These are phyloP conservation scores for Drosophila nigromelanica DNA, from an alignment of 1,140 invertebrate species.

Conservation along the genomic window DNA sequence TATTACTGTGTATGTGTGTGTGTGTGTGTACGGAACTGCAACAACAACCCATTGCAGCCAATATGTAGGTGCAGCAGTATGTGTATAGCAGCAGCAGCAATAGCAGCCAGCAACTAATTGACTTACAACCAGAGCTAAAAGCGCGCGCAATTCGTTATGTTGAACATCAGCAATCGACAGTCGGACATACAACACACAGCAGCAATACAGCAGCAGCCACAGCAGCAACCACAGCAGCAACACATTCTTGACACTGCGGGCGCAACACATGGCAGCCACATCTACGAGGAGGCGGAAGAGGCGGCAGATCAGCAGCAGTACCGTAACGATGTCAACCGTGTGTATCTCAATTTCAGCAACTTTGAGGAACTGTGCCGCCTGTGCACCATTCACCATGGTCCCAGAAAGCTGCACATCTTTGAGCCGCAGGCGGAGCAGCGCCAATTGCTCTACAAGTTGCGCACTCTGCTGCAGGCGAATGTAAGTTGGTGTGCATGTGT, in stretches of 20 bases:
- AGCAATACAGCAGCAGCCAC: slow-evolving; percentile 16
- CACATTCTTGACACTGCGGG: slow-evolving; percentile 16
- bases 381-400: slow-evolving; percentile 87
- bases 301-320: slow-evolving; percentile 2
- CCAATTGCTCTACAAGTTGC: slow-evolving; percentile 88
- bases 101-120: background rate
- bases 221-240: too few relatives aligned
- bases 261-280: slow-evolving; percentile 46
- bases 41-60: slow-evolving; percentile 4
- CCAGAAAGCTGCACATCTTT: slow-evolving; percentile 87
- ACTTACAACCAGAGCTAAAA: background rate
- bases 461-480: slow-evolving; percentile 87
- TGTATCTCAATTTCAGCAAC: slow-evolving; percentile 87
- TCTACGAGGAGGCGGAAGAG: slow-evolving; percentile 2
- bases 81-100: background rate
- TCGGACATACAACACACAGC: slow-evolving; percentile 28
- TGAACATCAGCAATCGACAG: slow-evolving; percentile 30
- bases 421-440: slow-evolving; percentile 89
- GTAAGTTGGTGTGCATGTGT: slow-evolving; percentile 36
- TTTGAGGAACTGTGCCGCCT: slow-evolving; percentile 88
- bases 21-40: background rate
- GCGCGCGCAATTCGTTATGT: slow-evolving; percentile 35
- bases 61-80: slow-evolving; percentile 5
- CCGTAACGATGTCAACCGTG: slow-evolving; percentile 72
- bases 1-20: slow-evolving; percentile 12